Conservation (phyloP, 2,113 vertebrate species). For the Herpailurus yagouaroundi region DNA sequence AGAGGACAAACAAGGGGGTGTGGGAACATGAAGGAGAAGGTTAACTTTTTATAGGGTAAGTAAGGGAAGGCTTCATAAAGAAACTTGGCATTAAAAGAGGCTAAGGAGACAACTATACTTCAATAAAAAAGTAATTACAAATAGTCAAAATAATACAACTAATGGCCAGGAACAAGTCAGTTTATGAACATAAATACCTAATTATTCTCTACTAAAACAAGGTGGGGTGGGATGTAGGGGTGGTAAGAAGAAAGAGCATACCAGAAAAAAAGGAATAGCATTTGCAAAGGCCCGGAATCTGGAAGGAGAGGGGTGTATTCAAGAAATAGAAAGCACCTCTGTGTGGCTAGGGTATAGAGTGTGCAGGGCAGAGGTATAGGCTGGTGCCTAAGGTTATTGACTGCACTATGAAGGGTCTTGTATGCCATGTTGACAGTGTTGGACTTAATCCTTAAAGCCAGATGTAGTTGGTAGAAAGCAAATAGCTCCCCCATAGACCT, state of each 20-base stretch:
- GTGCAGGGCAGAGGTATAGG: not conserved
- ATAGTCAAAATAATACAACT: not conserved
- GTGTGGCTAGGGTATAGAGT: not conserved
- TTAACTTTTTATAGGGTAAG: not conserved
- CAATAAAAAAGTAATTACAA: not conserved
- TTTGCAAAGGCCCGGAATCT: conserved; percentile 2
- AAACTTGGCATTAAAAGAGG: not conserved
- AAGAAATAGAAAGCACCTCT: not conserved
- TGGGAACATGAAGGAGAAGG: not conserved
- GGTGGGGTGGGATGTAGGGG: not conserved
- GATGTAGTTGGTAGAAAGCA: not conserved
- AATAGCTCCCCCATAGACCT: not conserved
- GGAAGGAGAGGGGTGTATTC: not conserved
- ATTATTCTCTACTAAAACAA: not conserved
- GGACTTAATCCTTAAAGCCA: conserved; percentile 5
- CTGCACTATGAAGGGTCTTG: not conserved
- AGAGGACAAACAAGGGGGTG: not conserved
- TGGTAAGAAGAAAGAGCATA: not conserved
- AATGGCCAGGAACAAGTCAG: not conserved
- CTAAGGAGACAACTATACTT: not conserved
- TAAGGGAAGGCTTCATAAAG: not conserved
- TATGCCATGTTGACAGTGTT: not conserved
- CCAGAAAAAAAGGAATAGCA: not conserved
- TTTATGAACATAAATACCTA: not conserved
- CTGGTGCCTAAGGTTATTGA: not conserved